Conservation (phyloP, 2,888 invertebrate genomes). For the Lasioglossum leucozonium region DNA sequence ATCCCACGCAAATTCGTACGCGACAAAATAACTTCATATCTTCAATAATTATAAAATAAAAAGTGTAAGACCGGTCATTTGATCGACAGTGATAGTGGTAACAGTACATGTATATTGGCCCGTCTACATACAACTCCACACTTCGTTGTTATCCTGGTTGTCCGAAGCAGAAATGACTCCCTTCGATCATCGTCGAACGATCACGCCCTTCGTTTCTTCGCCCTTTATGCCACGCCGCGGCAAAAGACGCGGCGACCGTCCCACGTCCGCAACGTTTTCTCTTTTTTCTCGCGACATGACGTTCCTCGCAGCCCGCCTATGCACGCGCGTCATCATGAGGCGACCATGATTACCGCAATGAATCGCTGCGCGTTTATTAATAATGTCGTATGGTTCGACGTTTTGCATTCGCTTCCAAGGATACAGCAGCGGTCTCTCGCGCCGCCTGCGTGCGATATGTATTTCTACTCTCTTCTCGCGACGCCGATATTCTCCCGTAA, state of each 20-base stretch:
- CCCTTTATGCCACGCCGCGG: too few relatives aligned
- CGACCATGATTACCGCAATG: conserved; percentile 76
- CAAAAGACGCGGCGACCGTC: background rate
- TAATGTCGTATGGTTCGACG: conserved; percentile 79
- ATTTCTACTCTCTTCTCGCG: conserved; percentile 79
- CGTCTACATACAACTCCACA: too few relatives aligned
- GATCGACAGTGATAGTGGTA: too few relatives aligned
- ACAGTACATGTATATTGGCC: too few relatives aligned
- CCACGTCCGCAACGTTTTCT: conserved; percentile 5
- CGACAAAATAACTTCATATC: too few relatives aligned
- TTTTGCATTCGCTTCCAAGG: conserved; percentile 78
- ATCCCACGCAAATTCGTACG: too few relatives aligned
- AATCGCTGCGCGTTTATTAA: conserved; percentile 80
- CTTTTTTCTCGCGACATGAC: background rate
- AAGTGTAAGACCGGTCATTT: too few relatives aligned
- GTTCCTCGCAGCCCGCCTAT: conserved; percentile 6
- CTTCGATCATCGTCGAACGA: background rate
- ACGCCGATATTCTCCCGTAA: background rate
- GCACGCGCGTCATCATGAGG: conserved; percentile 56
- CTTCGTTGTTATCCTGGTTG: background rate
- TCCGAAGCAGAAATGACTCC: background rate
- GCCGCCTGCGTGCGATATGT: conserved; percentile 75
- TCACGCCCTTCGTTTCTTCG: conserved; percentile 1
- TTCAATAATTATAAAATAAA: too few relatives aligned
- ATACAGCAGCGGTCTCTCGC: conserved; percentile 78